Evolutionary conservation across 1,140 invertebrate genomes (phyloP).

Genomic region (Leptinotarsa defecta): DNA sequence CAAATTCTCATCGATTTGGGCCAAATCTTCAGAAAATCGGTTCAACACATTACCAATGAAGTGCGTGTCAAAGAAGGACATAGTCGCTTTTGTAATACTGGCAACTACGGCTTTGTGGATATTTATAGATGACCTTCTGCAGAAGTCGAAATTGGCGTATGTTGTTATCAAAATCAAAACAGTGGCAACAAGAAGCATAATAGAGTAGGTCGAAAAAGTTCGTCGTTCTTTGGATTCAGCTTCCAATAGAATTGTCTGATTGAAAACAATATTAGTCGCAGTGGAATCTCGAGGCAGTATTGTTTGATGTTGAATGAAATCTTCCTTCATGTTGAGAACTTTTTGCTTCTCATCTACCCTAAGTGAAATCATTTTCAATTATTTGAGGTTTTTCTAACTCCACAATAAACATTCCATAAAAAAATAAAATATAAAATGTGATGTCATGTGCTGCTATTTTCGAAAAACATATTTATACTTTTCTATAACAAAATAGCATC

Average conservation of each 20-base stretch:
- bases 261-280: constrained; percentile 2
- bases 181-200: constrained; percentile 23
- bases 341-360: constrained; percentile 38
- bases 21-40: constrained; percentile 68
- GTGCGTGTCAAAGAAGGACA: constrained; percentile 69
- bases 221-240: constrained; percentile 15
- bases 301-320: neutral
- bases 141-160: constrained; percentile 58
- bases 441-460: too few species aligned
- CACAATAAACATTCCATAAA: too few species aligned
- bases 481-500: too few species aligned
- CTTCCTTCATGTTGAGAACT: neutral
- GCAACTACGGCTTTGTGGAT: constrained; percentile 71
- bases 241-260: neutral
- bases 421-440: too few species aligned
- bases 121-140: constrained; percentile 66
- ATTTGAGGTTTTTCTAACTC: too few species aligned
- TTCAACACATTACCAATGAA: constrained; percentile 63
- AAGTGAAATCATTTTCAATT: neutral
- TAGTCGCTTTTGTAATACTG: constrained; percentile 64
- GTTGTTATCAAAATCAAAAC: constrained; percentile 43
- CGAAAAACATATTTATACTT: too few species aligned
- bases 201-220: constrained; percentile 31
- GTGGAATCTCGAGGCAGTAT: neutral
- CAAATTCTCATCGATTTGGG: constrained; percentile 67